These are phyloP conservation scores for Dolichallabes microphthalmus DNA, from an alignment of 2,113 vertebrate species.

Conservation along the genomic window DNA sequence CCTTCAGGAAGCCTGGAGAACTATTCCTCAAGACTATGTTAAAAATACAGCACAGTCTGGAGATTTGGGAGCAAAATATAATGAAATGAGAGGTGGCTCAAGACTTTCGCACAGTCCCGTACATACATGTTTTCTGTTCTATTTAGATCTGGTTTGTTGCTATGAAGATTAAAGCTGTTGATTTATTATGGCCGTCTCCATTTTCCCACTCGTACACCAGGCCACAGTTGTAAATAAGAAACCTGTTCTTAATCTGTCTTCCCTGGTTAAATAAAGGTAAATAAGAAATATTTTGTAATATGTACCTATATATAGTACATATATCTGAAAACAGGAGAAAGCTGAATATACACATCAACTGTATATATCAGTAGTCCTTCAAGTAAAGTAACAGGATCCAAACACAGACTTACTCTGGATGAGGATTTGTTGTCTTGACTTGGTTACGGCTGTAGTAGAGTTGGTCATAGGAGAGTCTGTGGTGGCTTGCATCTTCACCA, in stretches of 20 bases:
- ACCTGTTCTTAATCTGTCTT: too few species aligned
- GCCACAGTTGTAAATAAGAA: too few species aligned
- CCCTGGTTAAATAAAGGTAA: too few species aligned
- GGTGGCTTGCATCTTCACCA: conserved; percentile 72
- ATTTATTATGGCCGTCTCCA: neutral
- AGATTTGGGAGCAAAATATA: too few species aligned
- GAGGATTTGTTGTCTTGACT: conserved; percentile 72
- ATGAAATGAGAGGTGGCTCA: too few species aligned
- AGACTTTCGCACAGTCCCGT: too few species aligned
- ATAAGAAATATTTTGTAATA: too few species aligned
- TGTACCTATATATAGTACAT: neutral
- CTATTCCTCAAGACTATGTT: too few species aligned
- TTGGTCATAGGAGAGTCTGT: conserved; percentile 62
- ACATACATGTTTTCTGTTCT: too few species aligned
- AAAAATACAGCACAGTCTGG: too few species aligned
- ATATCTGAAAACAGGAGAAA: neutral
- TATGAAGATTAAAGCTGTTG: neutral
- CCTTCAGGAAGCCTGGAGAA: too few species aligned
- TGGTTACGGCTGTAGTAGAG: conserved; percentile 61
- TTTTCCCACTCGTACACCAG: neutral
- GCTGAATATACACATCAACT: neutral
- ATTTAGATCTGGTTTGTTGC: neutral
- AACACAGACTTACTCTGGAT: conserved; percentile 70
- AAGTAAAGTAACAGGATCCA: neutral
- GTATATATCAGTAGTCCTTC: neutral